Percentiles rank a stretch among this genome's conserved stretches.
Evolutionary conservation across 2,797 vertebrate species (phyloP).

Genomic region (Orientallactaga sibirica): DNA sequence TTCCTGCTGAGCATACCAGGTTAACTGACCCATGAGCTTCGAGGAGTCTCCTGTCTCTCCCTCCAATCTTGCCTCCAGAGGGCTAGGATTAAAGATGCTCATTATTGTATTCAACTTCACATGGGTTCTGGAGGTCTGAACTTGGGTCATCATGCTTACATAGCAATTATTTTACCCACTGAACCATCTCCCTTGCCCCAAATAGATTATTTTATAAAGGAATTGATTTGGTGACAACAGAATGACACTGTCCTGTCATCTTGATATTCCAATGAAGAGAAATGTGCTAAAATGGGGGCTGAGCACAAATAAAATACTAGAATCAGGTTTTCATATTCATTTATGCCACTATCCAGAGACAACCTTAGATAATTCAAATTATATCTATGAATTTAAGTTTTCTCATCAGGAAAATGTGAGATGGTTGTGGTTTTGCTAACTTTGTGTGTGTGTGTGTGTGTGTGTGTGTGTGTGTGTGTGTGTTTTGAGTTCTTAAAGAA

Average conservation of each 20-base stretch:
- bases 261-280: conserved; percentile 48
- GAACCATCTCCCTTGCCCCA: not conserved
- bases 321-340: conserved; percentile 25
- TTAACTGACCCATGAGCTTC: too few relatives aligned
- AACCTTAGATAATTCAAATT: conserved; percentile 44
- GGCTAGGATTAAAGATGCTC: too few relatives aligned
- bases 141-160: not conserved
- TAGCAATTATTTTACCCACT: not conserved
- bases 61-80: too few relatives aligned
- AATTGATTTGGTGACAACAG: conserved; percentile 33
- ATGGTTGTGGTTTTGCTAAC: not conserved
- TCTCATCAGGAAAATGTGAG: conserved; percentile 16
- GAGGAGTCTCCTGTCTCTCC: too few relatives aligned
- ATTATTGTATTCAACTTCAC: too few relatives aligned
- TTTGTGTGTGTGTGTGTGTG: not conserved
- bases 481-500: conserved; percentile 36
- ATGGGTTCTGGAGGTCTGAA: not conserved
- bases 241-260: not conserved
- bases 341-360: conserved; percentile 34
- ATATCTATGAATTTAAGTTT: conserved; percentile 4
- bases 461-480: too few relatives aligned
- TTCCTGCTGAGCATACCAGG: too few relatives aligned
- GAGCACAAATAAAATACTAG: not conserved
- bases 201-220: not conserved
- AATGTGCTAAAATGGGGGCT: conserved; percentile 43